Base-by-base conservation (phyloP, 2,113 vertebrate species). In the Raphicerus campestris region DNA sequence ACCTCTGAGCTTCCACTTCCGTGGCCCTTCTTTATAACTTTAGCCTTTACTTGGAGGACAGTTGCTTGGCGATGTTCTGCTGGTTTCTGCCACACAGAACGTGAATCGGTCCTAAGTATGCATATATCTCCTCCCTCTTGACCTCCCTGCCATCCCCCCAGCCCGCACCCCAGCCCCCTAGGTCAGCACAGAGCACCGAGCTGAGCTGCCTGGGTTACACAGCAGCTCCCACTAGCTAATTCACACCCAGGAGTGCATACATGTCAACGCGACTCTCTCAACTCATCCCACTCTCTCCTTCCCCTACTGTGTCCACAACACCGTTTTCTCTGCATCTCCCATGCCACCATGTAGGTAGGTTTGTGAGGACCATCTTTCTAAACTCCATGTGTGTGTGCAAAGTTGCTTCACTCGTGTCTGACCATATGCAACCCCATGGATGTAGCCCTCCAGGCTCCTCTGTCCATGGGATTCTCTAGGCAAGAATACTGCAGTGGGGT, bases 21-120 rank as follows among this genome's bases (percentile, higher is more conserved):
- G 1, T 16, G 0, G 5, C 8, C n/a, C 49, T 13, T 16, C 2
- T 42, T 32, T 17, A 19, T 66, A 17, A 66, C 1, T 17, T 4
- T 2, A 19, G 7, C 61, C n/a, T 66, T 66, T n/a, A 9, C 1
- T n/a, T 17, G 32, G 61, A 19, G 16, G 61, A 66, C 61, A 17
- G 9, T n/a, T 9, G 61, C 61, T 66, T 66, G n/a, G n/a, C 0
- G 7, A 19, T 30, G 15, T n/a, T n/a, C 7, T 66, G 7, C 19
- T n/a, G 32, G 7, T n/a, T n/a, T n/a, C 61, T n/a, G 32, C 30
- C 32, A 9, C 32, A 9, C 32, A 19, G 61, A n/a, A 66, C 61
- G 9, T 1, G 16, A n/a, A 9, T n/a, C 2, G 7, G 7, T 66
- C 0, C 0, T 66, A 8, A 17, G 32, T 1, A 66, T 17, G 1